Base-by-base conservation (phyloP, 2,888 invertebrate species). In the Graphium colonna region DNA sequence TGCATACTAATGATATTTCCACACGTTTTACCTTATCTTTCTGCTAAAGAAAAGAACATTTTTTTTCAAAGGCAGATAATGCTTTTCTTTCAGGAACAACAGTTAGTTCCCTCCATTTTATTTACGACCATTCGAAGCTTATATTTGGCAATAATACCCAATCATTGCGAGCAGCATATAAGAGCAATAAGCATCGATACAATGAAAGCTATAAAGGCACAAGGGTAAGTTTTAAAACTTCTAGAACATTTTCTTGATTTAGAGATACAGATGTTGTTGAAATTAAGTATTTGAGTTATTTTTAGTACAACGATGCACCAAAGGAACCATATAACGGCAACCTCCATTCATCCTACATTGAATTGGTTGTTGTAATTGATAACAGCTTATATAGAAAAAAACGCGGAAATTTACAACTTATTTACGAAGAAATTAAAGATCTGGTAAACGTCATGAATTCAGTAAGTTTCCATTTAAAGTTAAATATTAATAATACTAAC, bases 231-330 rank as follows among this genome's bases (percentile, higher is more conserved):
- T 13, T 9, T 1, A 43, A 33, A 33, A 33, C 5, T 33, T 5
- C 21, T 3, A 21, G 21, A 21, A 59, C 73, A 83, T 61, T 80
- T 79, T 51, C 67, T 79, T 42, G 5, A 3, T 21, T 21, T 21
- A 3, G 2, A 21, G 2, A 21, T 21, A 21, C 2, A 21, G 2
- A 21, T 2, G 21, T 21, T 21, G 21, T 21, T 21, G 21, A 21
- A 21, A 21, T 21, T 21, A 21, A 21, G n/a, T n/a, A n/a, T n/a
- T n/a, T n/a, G 5, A 21, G 38, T 9, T 15, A 8, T 40, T 67
- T 91, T 62, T 81, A 95, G 95, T 93, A 93, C 69, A 96, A 3
- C 21, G 21, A 21, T 31, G 10, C 3, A n/a, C 4, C 36, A 13
- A 36, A n/a, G 12, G 36, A 5, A 31, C 48, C 48, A 28, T 31